Percentiles rank a stretch among this genome's conserved stretches.
Evolutionary conservation across 2,113 vertebrate species (phyloP).

Genomic region (Narcine bancroftii): DNA sequence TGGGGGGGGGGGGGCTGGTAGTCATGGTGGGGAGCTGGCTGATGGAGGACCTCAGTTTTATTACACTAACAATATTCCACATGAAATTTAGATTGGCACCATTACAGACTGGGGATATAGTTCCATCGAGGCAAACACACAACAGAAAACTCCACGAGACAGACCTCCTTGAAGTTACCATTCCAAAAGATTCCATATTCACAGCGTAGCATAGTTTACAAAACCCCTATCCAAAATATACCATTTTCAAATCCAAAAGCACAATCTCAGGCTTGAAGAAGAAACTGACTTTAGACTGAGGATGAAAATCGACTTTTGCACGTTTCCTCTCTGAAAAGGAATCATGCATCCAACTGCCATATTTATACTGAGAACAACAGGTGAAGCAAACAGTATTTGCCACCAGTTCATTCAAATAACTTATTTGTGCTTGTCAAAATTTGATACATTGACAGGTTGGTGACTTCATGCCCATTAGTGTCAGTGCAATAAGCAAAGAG

Average conservation of each 20-base stretch:
- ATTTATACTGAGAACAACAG: background rate
- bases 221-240: too few relatives aligned
- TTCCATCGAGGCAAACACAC: too few relatives aligned
- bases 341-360: background rate
- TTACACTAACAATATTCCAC: too few relatives aligned
- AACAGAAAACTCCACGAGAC: too few relatives aligned
- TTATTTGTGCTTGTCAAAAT: constrained; percentile 11
- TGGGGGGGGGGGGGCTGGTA: too few relatives aligned
- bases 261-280: background rate
- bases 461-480: background rate
- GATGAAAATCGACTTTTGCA: background rate
- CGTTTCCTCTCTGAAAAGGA: background rate
- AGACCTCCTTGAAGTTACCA: too few relatives aligned
- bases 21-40: too few relatives aligned
- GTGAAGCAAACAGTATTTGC: background rate
- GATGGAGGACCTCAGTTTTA: too few relatives aligned
- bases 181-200: too few relatives aligned
- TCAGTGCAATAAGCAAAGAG: background rate
- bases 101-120: too few relatives aligned
- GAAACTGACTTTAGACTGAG: background rate
- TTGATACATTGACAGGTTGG: background rate
- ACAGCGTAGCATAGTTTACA: too few relatives aligned
- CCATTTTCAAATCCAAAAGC: background rate
- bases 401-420: background rate
- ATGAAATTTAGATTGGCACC: too few relatives aligned